Conservation (phyloP, 2,888 invertebrate species). For the Busseola fusca region DNA sequence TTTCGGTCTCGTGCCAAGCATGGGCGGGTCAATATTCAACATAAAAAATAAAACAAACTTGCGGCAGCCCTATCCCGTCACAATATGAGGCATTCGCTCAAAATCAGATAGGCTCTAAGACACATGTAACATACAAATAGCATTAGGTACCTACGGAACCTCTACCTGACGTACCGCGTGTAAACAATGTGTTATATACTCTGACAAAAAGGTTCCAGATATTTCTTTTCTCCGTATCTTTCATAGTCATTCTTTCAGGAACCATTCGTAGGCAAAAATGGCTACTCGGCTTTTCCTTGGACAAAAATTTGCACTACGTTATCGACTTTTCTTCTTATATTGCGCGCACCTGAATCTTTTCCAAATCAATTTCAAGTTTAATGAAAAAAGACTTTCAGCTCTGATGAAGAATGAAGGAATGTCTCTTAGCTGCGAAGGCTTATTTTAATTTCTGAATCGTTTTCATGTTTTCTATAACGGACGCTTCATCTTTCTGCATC, state of each 20-base stretch:
- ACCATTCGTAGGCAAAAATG: conserved; percentile 17
- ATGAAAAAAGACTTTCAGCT: not conserved
- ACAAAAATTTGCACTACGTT: conserved; percentile 9
- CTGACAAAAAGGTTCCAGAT: conserved; percentile 29
- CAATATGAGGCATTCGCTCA: conserved; percentile 54
- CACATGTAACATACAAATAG: conserved; percentile 62
- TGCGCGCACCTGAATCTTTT: not conserved
- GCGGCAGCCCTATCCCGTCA: conserved; percentile 35
- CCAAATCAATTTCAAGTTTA: not conserved
- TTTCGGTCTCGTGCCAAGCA: not conserved
- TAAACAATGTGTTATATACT: conserved; percentile 34
- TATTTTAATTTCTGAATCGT: too few species aligned
- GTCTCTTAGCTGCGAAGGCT: too few species aligned
- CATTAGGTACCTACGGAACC: conserved; percentile 45
- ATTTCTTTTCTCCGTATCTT: conserved; percentile 14
- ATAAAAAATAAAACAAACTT: not conserved
- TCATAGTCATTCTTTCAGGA: conserved; percentile 6
- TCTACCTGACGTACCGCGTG: conserved; percentile 31
- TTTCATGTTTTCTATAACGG: too few species aligned
- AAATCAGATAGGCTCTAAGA: conserved; percentile 64
- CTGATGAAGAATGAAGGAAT: not conserved
- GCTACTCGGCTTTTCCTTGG: not conserved
- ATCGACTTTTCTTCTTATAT: not conserved
- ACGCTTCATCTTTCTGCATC: too few species aligned
- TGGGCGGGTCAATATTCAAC: not conserved